phyloP scores from a whole-genome alignment of 2,888 invertebrate species.

The Rhagium mordax region DNA sequence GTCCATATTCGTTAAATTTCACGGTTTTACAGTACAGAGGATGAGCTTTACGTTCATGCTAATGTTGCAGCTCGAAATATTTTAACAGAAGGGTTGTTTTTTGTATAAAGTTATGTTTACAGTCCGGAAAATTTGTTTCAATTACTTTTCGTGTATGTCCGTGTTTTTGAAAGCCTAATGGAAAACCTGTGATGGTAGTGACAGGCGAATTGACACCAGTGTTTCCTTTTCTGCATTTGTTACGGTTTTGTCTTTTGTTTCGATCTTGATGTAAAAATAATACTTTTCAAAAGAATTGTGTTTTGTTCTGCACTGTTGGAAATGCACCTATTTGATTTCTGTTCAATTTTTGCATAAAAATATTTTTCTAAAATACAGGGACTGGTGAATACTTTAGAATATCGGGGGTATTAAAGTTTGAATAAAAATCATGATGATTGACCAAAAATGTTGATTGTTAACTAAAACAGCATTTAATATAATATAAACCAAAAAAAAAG shows the following conservation, averaged over 20 bases:
- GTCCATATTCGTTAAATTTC: conserved; percentile 52
- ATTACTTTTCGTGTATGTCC: conserved; percentile 47
- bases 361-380: too few species aligned
- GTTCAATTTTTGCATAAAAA: neutral
- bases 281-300: conserved; percentile 16
- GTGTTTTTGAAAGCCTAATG: conserved; percentile 41
- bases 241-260: conserved; percentile 23
- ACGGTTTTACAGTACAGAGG: neutral
- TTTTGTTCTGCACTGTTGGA: neutral
- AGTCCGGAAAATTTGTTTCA: conserved; percentile 54
- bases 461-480: too few species aligned
- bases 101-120: conserved; percentile 55
- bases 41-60: conserved; percentile 15
- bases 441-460: too few species aligned
- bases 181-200: conserved; percentile 23
- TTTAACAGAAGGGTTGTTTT: conserved; percentile 57
- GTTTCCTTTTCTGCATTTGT: conserved; percentile 20
- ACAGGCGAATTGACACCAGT: conserved; percentile 23
- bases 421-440: too few species aligned
- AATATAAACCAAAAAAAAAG: too few species aligned
- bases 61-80: conserved; percentile 52
- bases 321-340: neutral
- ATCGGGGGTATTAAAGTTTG: too few species aligned
- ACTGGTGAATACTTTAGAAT: too few species aligned
- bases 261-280: conserved; percentile 21